These are phyloP conservation scores for Pelobates fuscus DNA, from an alignment of 2,113 vertebrate species.

Conservation along the genomic window DNA sequence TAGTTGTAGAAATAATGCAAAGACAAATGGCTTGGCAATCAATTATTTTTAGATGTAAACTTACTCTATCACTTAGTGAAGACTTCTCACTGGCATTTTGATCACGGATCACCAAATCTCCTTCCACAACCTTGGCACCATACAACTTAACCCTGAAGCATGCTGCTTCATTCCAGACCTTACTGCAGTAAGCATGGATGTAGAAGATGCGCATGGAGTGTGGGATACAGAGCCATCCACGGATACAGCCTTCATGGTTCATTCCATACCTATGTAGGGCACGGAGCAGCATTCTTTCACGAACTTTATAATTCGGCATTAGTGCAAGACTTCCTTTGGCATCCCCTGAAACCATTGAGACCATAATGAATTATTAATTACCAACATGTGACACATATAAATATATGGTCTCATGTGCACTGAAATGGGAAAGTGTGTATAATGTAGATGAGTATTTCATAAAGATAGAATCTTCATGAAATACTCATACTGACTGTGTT, in stretches of 20 bases:
- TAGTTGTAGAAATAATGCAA: not conserved
- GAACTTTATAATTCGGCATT: conserved; percentile 85
- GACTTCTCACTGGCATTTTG: conserved; percentile 46
- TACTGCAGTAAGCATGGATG: conserved; percentile 90
- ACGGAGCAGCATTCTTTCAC: conserved; percentile 85
- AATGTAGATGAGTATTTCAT: too few relatives aligned
- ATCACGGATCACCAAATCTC: conserved; percentile 80
- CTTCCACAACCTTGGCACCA: conserved; percentile 72
- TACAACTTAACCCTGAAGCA: conserved; percentile 77
- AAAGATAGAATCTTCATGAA: too few relatives aligned
- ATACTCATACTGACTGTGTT: too few relatives aligned
- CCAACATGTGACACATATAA: too few relatives aligned
- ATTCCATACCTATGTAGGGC: conserved; percentile 85
- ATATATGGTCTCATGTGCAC: too few relatives aligned
- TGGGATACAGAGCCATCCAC: conserved; percentile 88
- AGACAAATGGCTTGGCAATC: not conserved
- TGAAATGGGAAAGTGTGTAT: too few relatives aligned
- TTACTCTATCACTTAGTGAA: conserved; percentile 64
- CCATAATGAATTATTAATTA: too few relatives aligned
- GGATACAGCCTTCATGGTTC: conserved; percentile 76
- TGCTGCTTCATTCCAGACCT: conserved; percentile 87
- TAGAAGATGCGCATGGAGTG: conserved; percentile 90
- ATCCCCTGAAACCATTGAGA: conserved; percentile 79
- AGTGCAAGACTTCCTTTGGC: conserved; percentile 81
- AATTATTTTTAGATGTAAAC: conserved; percentile 36